These are phyloP conservation scores for Julus scanicus DNA, from an alignment of 2,888 invertebrate species.

Conservation along the genomic window DNA sequence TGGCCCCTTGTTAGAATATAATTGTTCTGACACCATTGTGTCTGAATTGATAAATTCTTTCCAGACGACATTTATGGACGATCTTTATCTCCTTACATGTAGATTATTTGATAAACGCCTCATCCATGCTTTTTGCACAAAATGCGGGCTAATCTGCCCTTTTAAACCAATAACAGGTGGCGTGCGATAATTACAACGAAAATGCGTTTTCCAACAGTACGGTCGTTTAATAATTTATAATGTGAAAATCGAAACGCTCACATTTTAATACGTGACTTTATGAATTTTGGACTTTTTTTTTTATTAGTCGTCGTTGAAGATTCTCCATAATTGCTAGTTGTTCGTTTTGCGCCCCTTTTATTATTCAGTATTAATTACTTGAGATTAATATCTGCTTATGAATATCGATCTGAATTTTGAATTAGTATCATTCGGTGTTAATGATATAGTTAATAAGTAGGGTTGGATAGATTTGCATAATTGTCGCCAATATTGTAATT, in stretches of 20 bases:
- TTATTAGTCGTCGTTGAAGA: not conserved
- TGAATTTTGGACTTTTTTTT: not conserved
- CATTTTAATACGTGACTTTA: not conserved
- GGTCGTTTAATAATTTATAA: not conserved
- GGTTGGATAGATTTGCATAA: too few relatives aligned
- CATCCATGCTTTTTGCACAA: not conserved
- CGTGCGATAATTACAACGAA: slow-evolving; percentile 9
- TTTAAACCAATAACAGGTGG: slow-evolving; percentile 45
- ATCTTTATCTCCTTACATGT: not conserved
- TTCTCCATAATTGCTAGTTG: not conserved
- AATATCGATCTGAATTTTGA: not conserved
- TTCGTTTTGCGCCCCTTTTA: not conserved
- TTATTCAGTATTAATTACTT: not conserved
- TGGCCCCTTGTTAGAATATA: too few relatives aligned
- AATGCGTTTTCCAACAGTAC: not conserved
- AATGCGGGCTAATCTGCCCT: not conserved
- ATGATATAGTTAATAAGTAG: not conserved
- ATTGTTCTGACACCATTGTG: not conserved
- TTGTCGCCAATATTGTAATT: too few relatives aligned
- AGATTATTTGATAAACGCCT: not conserved
- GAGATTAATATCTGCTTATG: not conserved
- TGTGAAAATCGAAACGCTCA: not conserved
- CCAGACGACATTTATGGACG: not conserved
- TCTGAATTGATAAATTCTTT: not conserved
- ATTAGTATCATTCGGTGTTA: not conserved